Evolutionary conservation across 2,888 invertebrate genomes (phyloP), one percentile per base, ranked within the genome.

Genomic region (Shargacucullia verbasci): DNA sequence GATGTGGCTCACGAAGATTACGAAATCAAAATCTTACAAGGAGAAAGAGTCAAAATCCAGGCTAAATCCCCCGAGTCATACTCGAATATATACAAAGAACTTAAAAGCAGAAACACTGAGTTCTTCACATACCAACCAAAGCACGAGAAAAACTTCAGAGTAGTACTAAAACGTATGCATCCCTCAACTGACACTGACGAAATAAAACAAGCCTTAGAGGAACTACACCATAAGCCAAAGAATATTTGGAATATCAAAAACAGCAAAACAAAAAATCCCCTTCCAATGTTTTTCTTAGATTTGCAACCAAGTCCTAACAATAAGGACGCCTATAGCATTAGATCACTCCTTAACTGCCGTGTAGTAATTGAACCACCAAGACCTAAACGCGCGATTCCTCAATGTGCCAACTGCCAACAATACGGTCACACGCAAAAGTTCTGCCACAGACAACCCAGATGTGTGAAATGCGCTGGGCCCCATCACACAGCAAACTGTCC

Each of bases 401-500:
- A 77, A 37, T 75, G 73, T 35, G 11, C 59, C 0, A 76, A 73
- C 11, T 78, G 78, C 11, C 71, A 67, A 50, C 50, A 73, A 14
- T 76, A 74, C 39, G 71, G 70, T 0, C 74, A 79, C 44, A 79
- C 76, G 0, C 34, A 69, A 60, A 62, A 20, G 0, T 78, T 49
- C 12, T 76, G 76, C 31, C 44, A 38, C 3, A 41, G 69, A 11
- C 31, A 62, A 2, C 68, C 75, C 2, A 66, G 47, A 52, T 77
- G 74, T 20, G 48, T 78, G 0, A 76, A 76, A 54, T 76, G 76
- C 27, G 70, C 73, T 3, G 72, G 60, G 7, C 3, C 20, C 10
- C 71, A 74, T 39, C 5, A 2, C 0, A 47, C 73, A 2, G 0
- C 34, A 9, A 12, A 67, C 0, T 74, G 67, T 14, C 11, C 44